Evolutionary conservation across 2,888 invertebrate genomes (phyloP).

Genomic region (Hypsopygia costalis): DNA sequence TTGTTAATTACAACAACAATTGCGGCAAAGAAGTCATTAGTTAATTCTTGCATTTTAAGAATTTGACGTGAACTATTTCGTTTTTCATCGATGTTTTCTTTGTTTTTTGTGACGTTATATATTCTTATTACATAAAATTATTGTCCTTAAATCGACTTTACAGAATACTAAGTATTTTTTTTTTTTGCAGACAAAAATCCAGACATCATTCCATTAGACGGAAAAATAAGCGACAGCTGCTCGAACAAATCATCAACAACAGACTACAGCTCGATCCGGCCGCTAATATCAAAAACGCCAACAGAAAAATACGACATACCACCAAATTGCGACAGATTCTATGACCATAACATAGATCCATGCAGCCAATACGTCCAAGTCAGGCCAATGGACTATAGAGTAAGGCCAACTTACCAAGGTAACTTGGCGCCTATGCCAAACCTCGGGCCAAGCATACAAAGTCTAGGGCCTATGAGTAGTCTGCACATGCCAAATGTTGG

Average conservation of each 20-base stretch:
- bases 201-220: slow-evolving; percentile 71
- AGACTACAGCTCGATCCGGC: slow-evolving; percentile 66
- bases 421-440: slow-evolving; percentile 44
- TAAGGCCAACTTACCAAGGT: slow-evolving; percentile 42
- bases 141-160: no score
- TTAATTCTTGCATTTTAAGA: no score
- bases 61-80: no score
- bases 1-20: no score
- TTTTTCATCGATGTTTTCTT: no score
- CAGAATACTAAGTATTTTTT: no score
- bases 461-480: slow-evolving; percentile 44
- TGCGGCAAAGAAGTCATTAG: no score
- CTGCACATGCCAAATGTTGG: slow-evolving; percentile 44
- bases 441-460: slow-evolving; percentile 40
- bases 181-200: slow-evolving; percentile 70
- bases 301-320: slow-evolving; percentile 61
- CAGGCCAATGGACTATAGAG: slow-evolving; percentile 55
- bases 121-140: no score
- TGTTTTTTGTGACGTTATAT: no score
- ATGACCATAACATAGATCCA: slow-evolving; percentile 59
- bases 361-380: slow-evolving; percentile 69
- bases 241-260: slow-evolving; percentile 70
- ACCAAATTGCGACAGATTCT: slow-evolving; percentile 55
- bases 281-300: slow-evolving; percentile 57
- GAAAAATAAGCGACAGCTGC: slow-evolving; percentile 70